These are phyloP conservation scores for Hyaena hyaena DNA, from an alignment of 2,113 vertebrate species.

Conservation along the genomic window DNA sequence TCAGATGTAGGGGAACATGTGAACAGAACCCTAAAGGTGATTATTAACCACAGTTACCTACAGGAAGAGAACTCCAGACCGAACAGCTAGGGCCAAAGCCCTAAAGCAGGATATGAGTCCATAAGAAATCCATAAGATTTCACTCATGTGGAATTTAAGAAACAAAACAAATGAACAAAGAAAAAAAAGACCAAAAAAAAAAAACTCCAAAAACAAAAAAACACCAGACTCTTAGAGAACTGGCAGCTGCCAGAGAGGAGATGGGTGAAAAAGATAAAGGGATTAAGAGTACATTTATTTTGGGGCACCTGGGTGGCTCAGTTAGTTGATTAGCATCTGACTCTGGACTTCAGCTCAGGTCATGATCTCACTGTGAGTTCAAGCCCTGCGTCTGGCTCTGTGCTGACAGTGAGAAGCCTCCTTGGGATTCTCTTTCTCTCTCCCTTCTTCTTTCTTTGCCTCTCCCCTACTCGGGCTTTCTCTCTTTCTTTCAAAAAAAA, in stretches of 20 bases:
- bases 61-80: not conserved
- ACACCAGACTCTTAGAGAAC: not conserved
- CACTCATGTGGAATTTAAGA: not conserved
- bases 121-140: not conserved
- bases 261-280: not conserved
- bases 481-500: too few species aligned
- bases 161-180: not conserved
- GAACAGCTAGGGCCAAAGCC: not conserved
- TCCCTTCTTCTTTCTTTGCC: too few species aligned
- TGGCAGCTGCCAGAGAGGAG: not conserved
- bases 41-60: slow-evolving; percentile 1
- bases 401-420: too few species aligned
- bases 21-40: slow-evolving; percentile 5
- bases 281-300: not conserved
- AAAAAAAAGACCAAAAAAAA: not conserved
- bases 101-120: not conserved
- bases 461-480: too few species aligned
- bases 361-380: too few species aligned
- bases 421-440: too few species aligned
- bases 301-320: too few species aligned
- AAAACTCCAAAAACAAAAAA: not conserved
- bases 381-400: too few species aligned
- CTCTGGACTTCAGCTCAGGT: too few species aligned
- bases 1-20: not conserved
- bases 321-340: too few species aligned